Evolutionary conservation across 1,140 invertebrate genomes (phyloP).

Genomic region (Thereuonema tuberculata): DNA sequence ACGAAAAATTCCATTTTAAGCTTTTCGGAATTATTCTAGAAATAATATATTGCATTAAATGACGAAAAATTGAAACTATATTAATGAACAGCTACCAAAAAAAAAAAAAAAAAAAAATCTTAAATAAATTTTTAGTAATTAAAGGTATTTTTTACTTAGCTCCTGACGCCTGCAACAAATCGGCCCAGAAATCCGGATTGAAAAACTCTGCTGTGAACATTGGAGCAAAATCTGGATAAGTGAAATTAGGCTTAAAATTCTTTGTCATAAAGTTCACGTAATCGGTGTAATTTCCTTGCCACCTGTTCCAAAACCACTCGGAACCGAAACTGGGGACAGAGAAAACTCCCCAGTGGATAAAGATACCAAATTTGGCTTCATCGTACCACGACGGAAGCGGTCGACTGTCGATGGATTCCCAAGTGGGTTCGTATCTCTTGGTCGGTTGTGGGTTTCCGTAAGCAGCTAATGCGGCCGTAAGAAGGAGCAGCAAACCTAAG

Average conservation of each 20-base stretch:
- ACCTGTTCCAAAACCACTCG: constrained; percentile 31
- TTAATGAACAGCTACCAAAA: too few species aligned
- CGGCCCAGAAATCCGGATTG: constrained; percentile 57
- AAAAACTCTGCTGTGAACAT: constrained; percentile 72
- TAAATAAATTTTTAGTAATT: too few species aligned
- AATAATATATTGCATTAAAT: not conserved
- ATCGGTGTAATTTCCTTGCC: constrained; percentile 18
- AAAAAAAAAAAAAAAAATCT: too few species aligned
- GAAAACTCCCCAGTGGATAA: constrained; percentile 41
- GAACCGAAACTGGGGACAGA: constrained; percentile 33
- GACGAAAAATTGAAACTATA: not conserved
- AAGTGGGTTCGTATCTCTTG: constrained; percentile 24
- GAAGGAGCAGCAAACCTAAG: too few species aligned
- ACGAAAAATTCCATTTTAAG: not conserved
- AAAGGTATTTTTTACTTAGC: constrained; percentile 66
- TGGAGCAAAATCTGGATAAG: constrained; percentile 71
- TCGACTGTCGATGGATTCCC: constrained; percentile 36
- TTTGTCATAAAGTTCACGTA: constrained; percentile 42
- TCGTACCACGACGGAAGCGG: constrained; percentile 38
- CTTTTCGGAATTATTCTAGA: too few species aligned
- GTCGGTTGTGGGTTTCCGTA: not conserved
- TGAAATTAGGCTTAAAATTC: constrained; percentile 61
- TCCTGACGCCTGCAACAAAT: constrained; percentile 55
- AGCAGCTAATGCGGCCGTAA: too few species aligned
- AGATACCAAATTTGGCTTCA: constrained; percentile 38